These are phyloP conservation scores for Hololepta plana DNA, from an alignment of 2,888 invertebrate species.

Conservation along the genomic window DNA sequence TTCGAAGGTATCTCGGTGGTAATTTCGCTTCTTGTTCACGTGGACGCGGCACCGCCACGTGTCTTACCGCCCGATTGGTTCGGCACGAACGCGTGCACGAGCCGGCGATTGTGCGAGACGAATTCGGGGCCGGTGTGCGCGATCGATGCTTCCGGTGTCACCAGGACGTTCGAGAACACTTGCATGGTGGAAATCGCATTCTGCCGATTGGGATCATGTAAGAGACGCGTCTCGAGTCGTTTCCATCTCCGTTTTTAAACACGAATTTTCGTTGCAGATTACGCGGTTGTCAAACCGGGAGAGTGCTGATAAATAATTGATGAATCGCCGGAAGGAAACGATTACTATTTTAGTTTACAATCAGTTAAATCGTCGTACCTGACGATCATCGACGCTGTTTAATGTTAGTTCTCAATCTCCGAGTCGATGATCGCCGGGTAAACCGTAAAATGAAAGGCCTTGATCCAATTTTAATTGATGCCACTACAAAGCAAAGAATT, in stretches of 20 bases:
- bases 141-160: conserved; percentile 36
- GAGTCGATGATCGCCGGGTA: no score
- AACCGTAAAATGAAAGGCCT: no score
- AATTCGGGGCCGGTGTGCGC: conserved; percentile 36
- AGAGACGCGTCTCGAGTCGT: conserved; percentile 17
- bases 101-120: conserved; percentile 9
- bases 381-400: no score
- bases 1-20: no score
- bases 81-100: conserved; percentile 9
- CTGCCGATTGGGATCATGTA: conserved; percentile 38
- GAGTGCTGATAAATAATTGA: conserved; percentile 26
- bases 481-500: no score
- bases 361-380: no score
- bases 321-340: conserved; percentile 5
- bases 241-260: no score
- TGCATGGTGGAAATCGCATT: conserved; percentile 37
- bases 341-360: no score
- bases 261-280: conserved; percentile 32
- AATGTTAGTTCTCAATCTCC: no score
- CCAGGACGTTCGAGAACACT: conserved; percentile 36
- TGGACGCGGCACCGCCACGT: conserved; percentile 8
- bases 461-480: no score
- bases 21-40: no score
- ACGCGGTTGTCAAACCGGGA: conserved; percentile 36
- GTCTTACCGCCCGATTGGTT: conserved; percentile 6